A percentile compares a stretch with the other conserved stretches of the same genome.
These are phyloP conservation scores for Acanthurus leucopareius DNA, from an alignment of 2,797 vertebrate genomes.

Conservation along the genomic window DNA sequence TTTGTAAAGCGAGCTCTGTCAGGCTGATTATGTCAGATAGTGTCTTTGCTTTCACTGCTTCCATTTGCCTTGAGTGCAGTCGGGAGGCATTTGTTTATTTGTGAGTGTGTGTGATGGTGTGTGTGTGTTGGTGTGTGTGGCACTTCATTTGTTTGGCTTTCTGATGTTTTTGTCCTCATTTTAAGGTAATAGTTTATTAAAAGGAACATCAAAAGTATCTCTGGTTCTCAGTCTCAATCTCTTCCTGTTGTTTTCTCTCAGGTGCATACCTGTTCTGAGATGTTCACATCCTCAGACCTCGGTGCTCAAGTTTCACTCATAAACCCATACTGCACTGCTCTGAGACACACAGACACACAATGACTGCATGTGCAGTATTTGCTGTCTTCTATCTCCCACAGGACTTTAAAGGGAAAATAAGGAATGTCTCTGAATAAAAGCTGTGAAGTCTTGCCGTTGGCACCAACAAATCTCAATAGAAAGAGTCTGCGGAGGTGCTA, in stretches of 20 bases:
- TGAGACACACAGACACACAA: constrained; percentile 24
- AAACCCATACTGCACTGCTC: constrained; percentile 39
- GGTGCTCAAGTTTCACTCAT: constrained; percentile 37
- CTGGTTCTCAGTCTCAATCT: constrained; percentile 18
- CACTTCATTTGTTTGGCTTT: constrained; percentile 16
- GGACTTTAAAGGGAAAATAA: constrained; percentile 58
- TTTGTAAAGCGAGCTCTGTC: constrained; percentile 22
- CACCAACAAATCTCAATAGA: constrained; percentile 53
- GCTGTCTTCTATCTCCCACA: constrained; percentile 52
- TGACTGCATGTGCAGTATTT: constrained; percentile 56
- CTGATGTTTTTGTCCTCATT: constrained; percentile 35
- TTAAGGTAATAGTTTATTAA: constrained; percentile 49
- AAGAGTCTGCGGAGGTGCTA: constrained; percentile 39
- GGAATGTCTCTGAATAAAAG: constrained; percentile 46
- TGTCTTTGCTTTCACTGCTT: constrained; percentile 33
- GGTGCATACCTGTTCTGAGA: constrained; percentile 31
- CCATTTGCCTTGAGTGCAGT: constrained; percentile 30
- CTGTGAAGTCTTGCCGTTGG: constrained; percentile 53
- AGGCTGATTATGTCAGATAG: constrained; percentile 35
- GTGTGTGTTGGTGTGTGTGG: too few species aligned
- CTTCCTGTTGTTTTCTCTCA: constrained; percentile 31
- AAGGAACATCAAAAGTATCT: constrained; percentile 41
- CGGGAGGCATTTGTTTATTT: background rate
- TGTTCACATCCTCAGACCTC: constrained; percentile 32
- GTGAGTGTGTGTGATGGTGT: too few species aligned